Base-by-base conservation (phyloP, 2,797 vertebrate species). In the Bufotes viridis region DNA sequence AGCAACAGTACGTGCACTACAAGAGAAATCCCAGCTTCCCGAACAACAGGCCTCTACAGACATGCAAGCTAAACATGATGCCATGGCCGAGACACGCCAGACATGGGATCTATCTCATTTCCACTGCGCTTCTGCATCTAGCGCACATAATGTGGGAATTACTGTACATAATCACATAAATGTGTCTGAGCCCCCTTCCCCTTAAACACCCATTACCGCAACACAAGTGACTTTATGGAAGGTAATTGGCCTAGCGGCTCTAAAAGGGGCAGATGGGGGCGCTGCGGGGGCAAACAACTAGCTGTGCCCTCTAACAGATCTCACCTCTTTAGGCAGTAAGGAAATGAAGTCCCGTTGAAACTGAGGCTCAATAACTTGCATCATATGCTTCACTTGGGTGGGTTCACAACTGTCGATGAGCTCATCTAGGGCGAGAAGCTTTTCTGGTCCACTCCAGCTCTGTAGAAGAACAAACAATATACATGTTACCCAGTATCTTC, bases 341-440 rank as follows among this genome's bases (percentile, higher is more conserved):
- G 98, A 99, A 94, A 99, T 99, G 95, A 99, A 99, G 96, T 99
- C 98, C 93, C 98, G 96, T 93, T 99, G 98, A 95, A 99, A 99
- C 95, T 99, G 98, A 69, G 98, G 98, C 94, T 99, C 98, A 91
- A 99, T 99, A 94, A 99, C 98, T 96, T 99, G 98, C 98, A 99
- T 99, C 98, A 99, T 99, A 93, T 99, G 98, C 94, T 99, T 99
- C 89, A 99, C 98, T 96, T 99, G 98, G 58, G 98, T 99, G 91
- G 98, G 98, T 93, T 99, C 98, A 92, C 98, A 99, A 95, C 98
- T 99, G 93, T 99, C 98, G 90, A 99, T 99, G 93, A 99, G 94
- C 94, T 99, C 98, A 94, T 99, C 98, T 96, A 99, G 95, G 90
- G 98, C 98, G 95, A 99, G 96, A 93, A 99, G 95, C 94, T 99